These are phyloP conservation scores for Eulithis prunata DNA, from an alignment of 2,888 invertebrate genomes.

Conservation along the genomic window DNA sequence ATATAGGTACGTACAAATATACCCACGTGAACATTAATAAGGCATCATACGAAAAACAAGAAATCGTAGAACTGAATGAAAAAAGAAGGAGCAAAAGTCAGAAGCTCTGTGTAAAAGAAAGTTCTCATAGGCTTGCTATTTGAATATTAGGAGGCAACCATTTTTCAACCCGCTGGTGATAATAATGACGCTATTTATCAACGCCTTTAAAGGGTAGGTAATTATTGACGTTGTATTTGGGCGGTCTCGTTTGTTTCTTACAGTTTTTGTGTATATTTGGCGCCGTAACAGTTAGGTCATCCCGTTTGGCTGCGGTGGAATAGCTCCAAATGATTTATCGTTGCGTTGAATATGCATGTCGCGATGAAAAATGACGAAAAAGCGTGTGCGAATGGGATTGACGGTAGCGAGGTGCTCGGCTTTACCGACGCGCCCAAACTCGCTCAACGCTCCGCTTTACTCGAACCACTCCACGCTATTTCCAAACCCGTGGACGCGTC, in stretches of 20 bases:
- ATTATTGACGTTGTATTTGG: slow-evolving; percentile 80
- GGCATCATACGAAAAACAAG: slow-evolving; percentile 17
- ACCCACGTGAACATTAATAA: neutral
- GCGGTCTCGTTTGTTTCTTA: slow-evolving; percentile 76
- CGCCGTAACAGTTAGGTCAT: slow-evolving; percentile 73
- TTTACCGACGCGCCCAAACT: slow-evolving; percentile 29
- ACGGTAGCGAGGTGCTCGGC: slow-evolving; percentile 31
- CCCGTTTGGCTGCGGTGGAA: slow-evolving; percentile 69
- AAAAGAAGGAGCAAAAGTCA: slow-evolving; percentile 54
- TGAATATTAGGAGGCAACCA: slow-evolving; percentile 75
- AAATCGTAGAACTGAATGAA: slow-evolving; percentile 44
- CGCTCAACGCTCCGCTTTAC: slow-evolving; percentile 32
- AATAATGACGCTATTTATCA: slow-evolving; percentile 83
- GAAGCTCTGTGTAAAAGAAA: slow-evolving; percentile 58
- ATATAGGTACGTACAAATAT: neutral
- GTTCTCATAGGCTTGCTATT: slow-evolving; percentile 66
- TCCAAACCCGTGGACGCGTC: slow-evolving; percentile 54
- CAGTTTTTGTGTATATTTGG: slow-evolving; percentile 70
- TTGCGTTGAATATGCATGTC: slow-evolving; percentile 83
- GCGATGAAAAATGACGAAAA: slow-evolving; percentile 81
- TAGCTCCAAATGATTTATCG: slow-evolving; percentile 79
- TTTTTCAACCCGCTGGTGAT: slow-evolving; percentile 78
- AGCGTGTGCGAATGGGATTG: slow-evolving; percentile 59
- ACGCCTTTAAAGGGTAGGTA: slow-evolving; percentile 78
- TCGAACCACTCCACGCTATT: slow-evolving; percentile 35